These are phyloP conservation scores for Oryctolagus cuniculus DNA, from an alignment of 2,113 vertebrate genomes.

Conservation along the genomic window DNA sequence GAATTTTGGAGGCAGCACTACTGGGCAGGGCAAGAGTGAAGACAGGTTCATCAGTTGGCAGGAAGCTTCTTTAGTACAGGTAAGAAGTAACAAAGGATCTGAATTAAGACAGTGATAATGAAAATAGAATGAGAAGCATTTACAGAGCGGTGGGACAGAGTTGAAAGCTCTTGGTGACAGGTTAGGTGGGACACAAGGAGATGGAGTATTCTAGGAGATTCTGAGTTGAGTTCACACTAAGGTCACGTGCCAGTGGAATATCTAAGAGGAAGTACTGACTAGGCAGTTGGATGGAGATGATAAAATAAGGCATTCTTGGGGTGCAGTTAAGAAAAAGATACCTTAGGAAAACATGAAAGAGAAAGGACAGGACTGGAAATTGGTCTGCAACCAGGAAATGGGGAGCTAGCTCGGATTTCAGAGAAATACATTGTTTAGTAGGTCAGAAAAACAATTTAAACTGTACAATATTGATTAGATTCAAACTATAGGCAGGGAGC, in stretches of 20 bases:
- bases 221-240: not conserved
- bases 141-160: not conserved
- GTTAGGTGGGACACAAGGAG: not conserved
- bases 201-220: not conserved
- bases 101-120: not conserved
- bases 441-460: not conserved
- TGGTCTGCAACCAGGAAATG: not conserved
- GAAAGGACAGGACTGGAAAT: slow-evolving; percentile 3
- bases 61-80: not conserved
- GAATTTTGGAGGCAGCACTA: not conserved
- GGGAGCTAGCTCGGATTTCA: not conserved
- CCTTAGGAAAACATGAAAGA: not conserved
- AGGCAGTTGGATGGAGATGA: not conserved
- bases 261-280: not conserved
- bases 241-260: not conserved
- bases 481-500: not conserved
- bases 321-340: not conserved
- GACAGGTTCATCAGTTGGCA: not conserved
- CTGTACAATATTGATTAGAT: not conserved
- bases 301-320: not conserved
- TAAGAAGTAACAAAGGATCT: not conserved
- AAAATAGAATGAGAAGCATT: not conserved
- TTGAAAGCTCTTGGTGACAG: not conserved
- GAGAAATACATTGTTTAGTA: not conserved
- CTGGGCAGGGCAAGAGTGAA: not conserved